Percentiles rank a stretch among this genome's conserved stretches.
phyloP scores from a whole-genome alignment of 2,888 invertebrate genomes.

The Noctua pronuba region DNA sequence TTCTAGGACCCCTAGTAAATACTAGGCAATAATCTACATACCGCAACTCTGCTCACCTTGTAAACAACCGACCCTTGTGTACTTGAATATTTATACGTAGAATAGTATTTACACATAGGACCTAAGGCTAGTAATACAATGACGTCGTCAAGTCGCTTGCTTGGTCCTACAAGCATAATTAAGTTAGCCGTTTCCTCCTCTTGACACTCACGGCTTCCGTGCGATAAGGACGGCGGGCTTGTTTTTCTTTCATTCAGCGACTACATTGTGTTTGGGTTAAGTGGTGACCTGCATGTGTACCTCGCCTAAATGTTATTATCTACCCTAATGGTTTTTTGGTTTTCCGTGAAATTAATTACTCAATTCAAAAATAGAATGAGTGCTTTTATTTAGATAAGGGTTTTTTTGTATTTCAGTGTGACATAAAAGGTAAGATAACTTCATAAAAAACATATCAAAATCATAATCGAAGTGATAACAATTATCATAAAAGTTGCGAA shows the following conservation, averaged over 20 bases:
- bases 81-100: slow-evolving; percentile 39
- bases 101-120: slow-evolving; percentile 45
- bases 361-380: slow-evolving; percentile 10
- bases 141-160: slow-evolving; percentile 51
- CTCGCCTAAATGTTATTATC: slow-evolving; percentile 54
- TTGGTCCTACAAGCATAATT: slow-evolving; percentile 64
- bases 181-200: slow-evolving; percentile 64
- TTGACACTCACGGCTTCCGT: slow-evolving; percentile 64
- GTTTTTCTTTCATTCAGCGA: slow-evolving; percentile 65
- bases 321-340: slow-evolving; percentile 36
- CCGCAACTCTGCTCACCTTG: slow-evolving; percentile 9
- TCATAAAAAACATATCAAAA: slow-evolving; percentile 19
- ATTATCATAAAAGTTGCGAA: slow-evolving; percentile 32
- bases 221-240: slow-evolving; percentile 56
- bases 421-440: neutral
- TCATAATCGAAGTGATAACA: slow-evolving; percentile 14
- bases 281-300: slow-evolving; percentile 62
- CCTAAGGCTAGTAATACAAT: slow-evolving; percentile 46
- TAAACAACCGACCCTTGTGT: slow-evolving; percentile 32
- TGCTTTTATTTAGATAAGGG: neutral
- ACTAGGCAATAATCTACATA: slow-evolving; percentile 17
- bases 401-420: neutral
- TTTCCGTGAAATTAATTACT: slow-evolving; percentile 28
- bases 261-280: slow-evolving; percentile 60
- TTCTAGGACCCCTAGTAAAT: slow-evolving; percentile 1